Evolutionary conservation across 2,888 invertebrate genomes (phyloP), one percentile per base, ranked within the genome.

Genomic region (Mesodorylaimus sp.): DNA sequence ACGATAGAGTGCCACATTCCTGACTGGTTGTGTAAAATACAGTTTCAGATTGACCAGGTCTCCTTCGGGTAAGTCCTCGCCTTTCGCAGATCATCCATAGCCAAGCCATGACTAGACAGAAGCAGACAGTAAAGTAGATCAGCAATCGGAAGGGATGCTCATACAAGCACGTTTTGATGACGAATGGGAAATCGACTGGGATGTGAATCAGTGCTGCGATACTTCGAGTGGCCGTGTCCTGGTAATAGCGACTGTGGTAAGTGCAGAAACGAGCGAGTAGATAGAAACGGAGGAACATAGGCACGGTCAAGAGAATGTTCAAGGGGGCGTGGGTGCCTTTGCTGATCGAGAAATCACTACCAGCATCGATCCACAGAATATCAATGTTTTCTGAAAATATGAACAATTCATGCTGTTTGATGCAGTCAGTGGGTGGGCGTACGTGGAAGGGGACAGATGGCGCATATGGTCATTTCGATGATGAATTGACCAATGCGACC

Each of bases 391-490:
- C 44, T 43, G 44, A 43, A 43, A 24, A 26, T n/a, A n/a, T n/a
- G n/a, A n/a, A n/a, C n/a, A n/a, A n/a, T n/a, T n/a, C n/a, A n/a
- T n/a, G n/a, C n/a, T n/a, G n/a, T n/a, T n/a, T n/a, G n/a, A n/a
- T n/a, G n/a, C n/a, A n/a, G n/a, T n/a, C n/a, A n/a, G n/a, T n/a
- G n/a, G n/a, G n/a, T n/a, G n/a, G n/a, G 5, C 41, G 10, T 26
- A 43, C 58, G 58, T 57, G 62, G 61, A 48, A 60, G 53, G 5
- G 62, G 62, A 39, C 60, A 97, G 62, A 99, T 81, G 63, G 89
- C 88, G 74, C 97, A 99, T 67, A 97, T 86, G 60, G 80, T 73
- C 62, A 97, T 77, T 74, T 97, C 97, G 66, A 91, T 76, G 7
- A 55, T 42, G 45, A 65, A 54, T 57, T 71, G 70, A 28, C 67